phyloP scores from a whole-genome alignment of 2,797 vertebrate species.

The Smutsia gigantea region DNA sequence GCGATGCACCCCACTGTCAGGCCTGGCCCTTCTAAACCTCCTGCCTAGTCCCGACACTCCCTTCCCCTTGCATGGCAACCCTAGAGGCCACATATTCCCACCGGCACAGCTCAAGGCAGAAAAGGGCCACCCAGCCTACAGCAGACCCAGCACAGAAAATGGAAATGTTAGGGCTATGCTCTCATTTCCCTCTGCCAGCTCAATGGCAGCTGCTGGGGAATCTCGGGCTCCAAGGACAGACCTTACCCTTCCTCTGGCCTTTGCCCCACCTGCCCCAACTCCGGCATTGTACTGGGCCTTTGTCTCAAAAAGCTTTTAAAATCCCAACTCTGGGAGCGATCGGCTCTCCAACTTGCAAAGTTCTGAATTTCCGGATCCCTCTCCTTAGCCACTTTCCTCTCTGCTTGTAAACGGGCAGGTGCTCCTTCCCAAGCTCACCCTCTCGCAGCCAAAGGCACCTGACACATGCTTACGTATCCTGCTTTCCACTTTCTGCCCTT shows the following conservation, averaged over 20 bases:
- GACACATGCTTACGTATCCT: neutral
- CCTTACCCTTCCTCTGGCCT: neutral
- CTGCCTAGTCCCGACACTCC: neutral
- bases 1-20: neutral
- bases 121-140: neutral
- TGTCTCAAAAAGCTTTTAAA: neutral
- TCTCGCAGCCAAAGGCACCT: neutral
- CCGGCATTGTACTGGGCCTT: neutral
- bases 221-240: neutral
- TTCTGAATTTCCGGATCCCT: fast-evolving
- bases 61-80: too few relatives aligned
- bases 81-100: neutral
- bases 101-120: neutral
- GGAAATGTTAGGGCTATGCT: fast-evolving
- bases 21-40: neutral
- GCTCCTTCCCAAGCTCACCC: neutral
- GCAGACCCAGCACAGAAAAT: neutral
- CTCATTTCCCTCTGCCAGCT: fast-evolving
- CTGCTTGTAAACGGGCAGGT: neutral
- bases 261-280: fast-evolving
- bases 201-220: fast-evolving
- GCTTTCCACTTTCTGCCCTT: fast-evolving
- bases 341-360: neutral
- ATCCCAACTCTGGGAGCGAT: too few relatives aligned
- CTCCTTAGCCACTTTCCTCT: fast-evolving